Evolutionary conservation across 2,113 vertebrate genomes (phyloP), one percentile per base, ranked within the genome.

Genomic region (Chloropsis hardwickii): DNA sequence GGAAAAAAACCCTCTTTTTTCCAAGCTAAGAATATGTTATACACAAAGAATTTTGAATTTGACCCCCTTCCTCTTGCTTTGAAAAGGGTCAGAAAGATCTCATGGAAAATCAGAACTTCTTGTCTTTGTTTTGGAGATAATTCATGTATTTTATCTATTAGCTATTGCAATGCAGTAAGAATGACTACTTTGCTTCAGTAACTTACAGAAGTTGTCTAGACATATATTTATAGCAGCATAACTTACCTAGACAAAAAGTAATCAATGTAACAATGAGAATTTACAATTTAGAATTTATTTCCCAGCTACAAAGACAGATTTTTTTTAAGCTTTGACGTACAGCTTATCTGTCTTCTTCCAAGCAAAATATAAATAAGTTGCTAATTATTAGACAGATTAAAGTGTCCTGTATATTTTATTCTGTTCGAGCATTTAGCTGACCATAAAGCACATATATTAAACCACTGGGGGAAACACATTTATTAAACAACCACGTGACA

Each of bases 181-280:
- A 64, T 51, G 25, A 92, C 64, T 56, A 73, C 70, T 81, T 84
- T 71, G 73, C 54, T 71, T 77, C 87, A 84, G 71, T 88, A 90
- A 72, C 69, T 93, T 87, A 44, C 6, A 70, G 86, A 96, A 91
- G 65, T 47, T 66, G 92, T 81, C 70, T 62, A 94, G 86, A 81
- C 51, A 92, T 3, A 17, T 79, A 51, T 92, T 94, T 90, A 79
- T 51, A 64, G 83, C 83, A 94, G 42, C 40, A 73, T 33, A 92
- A 76, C 29, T 95, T 89, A 90, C 53, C 45, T 81, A 92, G 69
- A 91, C 28, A 89, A 94, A 95, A 85, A 90, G 11, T 81, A 87
- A 84, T 72, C 4, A 15, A 33, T 44, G 13, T 50, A 61, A 79
- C 42, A 72, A 81, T 42, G 24, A 58, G 37, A 90, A 91, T 58